Percentiles rank a stretch among this genome's conserved stretches.
These are phyloP conservation scores for Polietes domitor DNA, from an alignment of 2,888 invertebrate species.

Conservation along the genomic window DNA sequence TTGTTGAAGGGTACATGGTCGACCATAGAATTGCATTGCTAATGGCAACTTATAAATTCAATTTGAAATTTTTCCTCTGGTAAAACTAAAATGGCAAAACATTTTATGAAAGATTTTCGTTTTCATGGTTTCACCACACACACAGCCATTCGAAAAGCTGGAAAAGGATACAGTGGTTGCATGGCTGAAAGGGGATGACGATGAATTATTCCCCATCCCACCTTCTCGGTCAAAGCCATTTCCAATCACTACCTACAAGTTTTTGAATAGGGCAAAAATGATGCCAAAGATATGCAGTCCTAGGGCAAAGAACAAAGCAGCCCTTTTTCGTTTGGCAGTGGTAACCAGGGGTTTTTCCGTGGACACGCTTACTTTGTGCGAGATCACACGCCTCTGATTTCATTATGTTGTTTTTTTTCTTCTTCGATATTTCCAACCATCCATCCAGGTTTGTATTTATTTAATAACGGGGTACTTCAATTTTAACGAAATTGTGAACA, in stretches of 20 bases:
- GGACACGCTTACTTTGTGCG: background rate
- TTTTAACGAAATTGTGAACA: background rate
- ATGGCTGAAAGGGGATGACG: background rate
- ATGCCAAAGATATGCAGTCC: background rate
- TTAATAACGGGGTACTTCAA: slow-evolving; percentile 29
- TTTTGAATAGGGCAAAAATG: background rate
- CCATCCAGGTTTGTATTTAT: background rate
- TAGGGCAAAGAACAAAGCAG: background rate
- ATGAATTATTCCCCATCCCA: background rate
- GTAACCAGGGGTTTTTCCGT: background rate
- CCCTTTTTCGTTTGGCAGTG: background rate
- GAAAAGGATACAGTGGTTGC: background rate
- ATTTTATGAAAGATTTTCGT: slow-evolving; percentile 13
- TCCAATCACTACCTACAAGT: background rate
- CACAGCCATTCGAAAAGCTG: background rate
- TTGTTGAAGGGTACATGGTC: slow-evolving; percentile 17
- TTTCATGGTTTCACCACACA: slow-evolving; percentile 22
- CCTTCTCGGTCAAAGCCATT: no score
- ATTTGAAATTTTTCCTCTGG: slow-evolving; percentile 41
- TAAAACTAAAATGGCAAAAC: slow-evolving; percentile 45
- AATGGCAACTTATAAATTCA: slow-evolving; percentile 63
- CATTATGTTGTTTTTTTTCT: background rate
- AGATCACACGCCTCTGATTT: slow-evolving; percentile 33
- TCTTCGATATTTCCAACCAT: background rate
- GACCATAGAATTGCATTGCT: slow-evolving; percentile 53